Percentiles rank a stretch among this genome's conserved stretches.
These are phyloP conservation scores for Lophotis ruficrista DNA, from an alignment of 2,113 vertebrate species.

Conservation along the genomic window DNA sequence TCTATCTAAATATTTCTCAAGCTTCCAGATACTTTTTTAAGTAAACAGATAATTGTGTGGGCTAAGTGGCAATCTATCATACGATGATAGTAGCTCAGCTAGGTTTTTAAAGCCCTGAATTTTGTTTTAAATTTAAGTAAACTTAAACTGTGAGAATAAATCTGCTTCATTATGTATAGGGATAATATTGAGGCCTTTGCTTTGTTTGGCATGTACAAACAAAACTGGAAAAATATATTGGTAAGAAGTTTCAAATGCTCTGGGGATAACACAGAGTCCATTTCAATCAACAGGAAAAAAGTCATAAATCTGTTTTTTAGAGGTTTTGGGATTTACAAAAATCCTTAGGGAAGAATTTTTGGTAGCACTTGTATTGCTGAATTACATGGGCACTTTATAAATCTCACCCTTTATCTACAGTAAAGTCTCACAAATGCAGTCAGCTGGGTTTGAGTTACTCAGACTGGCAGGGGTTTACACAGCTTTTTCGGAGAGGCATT, in stretches of 20 bases:
- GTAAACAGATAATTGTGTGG: neutral
- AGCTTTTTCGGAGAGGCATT: neutral
- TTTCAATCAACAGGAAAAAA: neutral
- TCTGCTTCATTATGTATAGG: neutral
- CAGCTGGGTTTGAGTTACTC: neutral
- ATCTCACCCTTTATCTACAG: constrained; percentile 35
- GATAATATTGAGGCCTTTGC: neutral
- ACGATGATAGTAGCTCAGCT: neutral
- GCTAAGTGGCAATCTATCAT: neutral
- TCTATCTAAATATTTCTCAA: neutral
- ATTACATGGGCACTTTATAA: neutral
- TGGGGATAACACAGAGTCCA: neutral
- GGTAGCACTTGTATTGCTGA: neutral
- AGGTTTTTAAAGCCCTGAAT: neutral
- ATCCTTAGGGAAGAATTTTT: constrained; percentile 11
- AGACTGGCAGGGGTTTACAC: neutral
- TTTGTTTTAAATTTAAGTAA: neutral
- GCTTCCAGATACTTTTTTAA: neutral
- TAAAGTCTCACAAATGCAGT: neutral
- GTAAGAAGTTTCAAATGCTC: neutral
- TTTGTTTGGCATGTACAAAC: neutral
- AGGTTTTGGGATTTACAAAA: constrained; percentile 32
- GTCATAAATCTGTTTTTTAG: neutral
- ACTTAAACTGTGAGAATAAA: neutral
- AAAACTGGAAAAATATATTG: neutral